phyloP scores from a whole-genome alignment of 1,140 invertebrate genomes.

The Neelides sp. region DNA sequence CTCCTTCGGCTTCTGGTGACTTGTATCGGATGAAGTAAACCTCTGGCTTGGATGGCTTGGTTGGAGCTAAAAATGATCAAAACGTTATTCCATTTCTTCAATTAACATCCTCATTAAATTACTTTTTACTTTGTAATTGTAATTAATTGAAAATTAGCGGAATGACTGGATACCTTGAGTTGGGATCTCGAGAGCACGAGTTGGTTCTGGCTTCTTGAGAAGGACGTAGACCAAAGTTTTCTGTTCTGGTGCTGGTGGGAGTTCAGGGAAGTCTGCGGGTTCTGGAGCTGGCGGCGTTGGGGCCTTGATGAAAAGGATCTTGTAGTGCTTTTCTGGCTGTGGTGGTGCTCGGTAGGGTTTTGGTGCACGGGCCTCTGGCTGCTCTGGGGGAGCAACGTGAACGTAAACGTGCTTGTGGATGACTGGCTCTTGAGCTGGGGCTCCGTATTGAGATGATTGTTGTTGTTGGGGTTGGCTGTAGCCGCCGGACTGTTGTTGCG shows the following conservation, averaged over 20 bases:
- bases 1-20: conserved; percentile 45
- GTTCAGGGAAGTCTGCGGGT: conserved; percentile 53
- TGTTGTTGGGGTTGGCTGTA: conserved; percentile 25
- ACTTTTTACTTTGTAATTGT: too few relatives aligned
- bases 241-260: conserved; percentile 66
- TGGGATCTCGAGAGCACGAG: conserved; percentile 63
- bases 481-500: conserved; percentile 35
- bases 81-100: not conserved
- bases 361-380: conserved; percentile 52
- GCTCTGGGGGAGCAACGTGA: conserved; percentile 62
- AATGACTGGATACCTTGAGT: too few relatives aligned
- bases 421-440: conserved; percentile 51
- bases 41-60: conserved; percentile 60
- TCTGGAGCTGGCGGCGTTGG: conserved; percentile 64
- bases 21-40: conserved; percentile 79
- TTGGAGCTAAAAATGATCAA: not conserved
- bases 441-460: conserved; percentile 38
- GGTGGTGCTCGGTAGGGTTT: conserved; percentile 36
- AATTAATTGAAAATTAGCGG: too few relatives aligned
- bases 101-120: too few relatives aligned
- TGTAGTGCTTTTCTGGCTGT: conserved; percentile 73
- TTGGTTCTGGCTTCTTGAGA: conserved; percentile 71
- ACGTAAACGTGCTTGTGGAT: conserved; percentile 76
- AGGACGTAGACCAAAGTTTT: conserved; percentile 80
- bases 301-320: conserved; percentile 78